Conservation (phyloP, 2,888 invertebrate species). For the Alloplasta piceator region DNA sequence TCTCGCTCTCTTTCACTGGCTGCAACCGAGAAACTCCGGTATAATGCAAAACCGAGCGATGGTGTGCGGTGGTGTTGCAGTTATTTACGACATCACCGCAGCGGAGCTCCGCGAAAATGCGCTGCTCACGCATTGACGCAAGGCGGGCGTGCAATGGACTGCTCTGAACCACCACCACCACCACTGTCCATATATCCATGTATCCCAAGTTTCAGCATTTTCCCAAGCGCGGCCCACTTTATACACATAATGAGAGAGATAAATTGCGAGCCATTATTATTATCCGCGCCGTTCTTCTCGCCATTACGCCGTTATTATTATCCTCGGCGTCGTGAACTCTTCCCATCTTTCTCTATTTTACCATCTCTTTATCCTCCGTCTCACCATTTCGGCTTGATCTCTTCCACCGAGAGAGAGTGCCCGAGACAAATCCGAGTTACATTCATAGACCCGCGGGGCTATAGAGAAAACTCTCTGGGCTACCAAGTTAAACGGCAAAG, state of each 20-base stretch:
- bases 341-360: constrained; percentile 27
- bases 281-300: constrained; percentile 68
- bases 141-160: constrained; percentile 55
- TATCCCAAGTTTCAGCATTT: constrained; percentile 59
- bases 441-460: constrained; percentile 60
- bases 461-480: constrained; percentile 36
- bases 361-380: constrained; percentile 32
- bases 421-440: constrained; percentile 67
- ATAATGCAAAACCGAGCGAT: constrained; percentile 44
- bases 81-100: constrained; percentile 61
- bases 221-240: constrained; percentile 67
- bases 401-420: constrained; percentile 32
- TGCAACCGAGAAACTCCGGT: constrained; percentile 18
- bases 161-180: constrained; percentile 19
- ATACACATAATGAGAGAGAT: constrained; percentile 70
- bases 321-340: constrained; percentile 51
- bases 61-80: constrained; percentile 51
- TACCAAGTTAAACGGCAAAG: constrained; percentile 24
- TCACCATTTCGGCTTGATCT: constrained; percentile 25
- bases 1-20: constrained; percentile 6
- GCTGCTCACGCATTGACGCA: constrained; percentile 61
- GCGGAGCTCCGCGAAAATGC: constrained; percentile 51
- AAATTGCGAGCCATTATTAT: constrained; percentile 70
- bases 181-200: constrained; percentile 13
- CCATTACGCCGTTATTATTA: constrained; percentile 68